Conservation (phyloP, 2,888 invertebrate genomes). For the Tenthredo mesomela region DNA sequence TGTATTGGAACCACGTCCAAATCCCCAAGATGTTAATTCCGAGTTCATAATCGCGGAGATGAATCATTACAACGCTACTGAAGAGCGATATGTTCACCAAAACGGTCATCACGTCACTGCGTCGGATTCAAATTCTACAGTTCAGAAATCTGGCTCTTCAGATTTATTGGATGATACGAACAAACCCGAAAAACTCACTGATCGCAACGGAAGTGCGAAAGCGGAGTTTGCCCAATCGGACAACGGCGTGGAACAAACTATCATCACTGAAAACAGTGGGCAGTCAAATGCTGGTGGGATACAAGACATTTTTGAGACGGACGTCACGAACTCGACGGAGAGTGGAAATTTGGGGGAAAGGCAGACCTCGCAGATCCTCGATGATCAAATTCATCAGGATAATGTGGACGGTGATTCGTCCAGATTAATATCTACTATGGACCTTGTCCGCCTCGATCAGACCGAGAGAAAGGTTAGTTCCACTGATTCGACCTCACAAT, state of each 20-base stretch:
- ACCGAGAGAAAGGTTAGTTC: constrained; percentile 17
- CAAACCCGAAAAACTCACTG: neutral
- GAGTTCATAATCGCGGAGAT: constrained; percentile 73
- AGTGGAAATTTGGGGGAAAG: constrained; percentile 5
- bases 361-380: neutral
- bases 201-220: constrained; percentile 42
- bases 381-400: constrained; percentile 25
- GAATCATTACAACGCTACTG: constrained; percentile 67
- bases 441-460: neutral
- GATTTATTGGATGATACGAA: constrained; percentile 16
- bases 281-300: neutral
- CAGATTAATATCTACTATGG: constrained; percentile 20
- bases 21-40: constrained; percentile 62
- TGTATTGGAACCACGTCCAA: constrained; percentile 64
- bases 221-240: constrained; percentile 53
- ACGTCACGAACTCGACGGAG: neutral
- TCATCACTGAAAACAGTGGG: constrained; percentile 1
- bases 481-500: neutral
- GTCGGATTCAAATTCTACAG: constrained; percentile 41
- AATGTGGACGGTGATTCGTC: constrained; percentile 37
- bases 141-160: constrained; percentile 51
- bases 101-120: constrained; percentile 68
- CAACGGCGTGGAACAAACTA: constrained; percentile 17
- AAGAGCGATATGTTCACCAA: constrained; percentile 68
- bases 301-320: constrained; percentile 13